These are phyloP conservation scores for Actenoides lindsayi DNA, from an alignment of 2,113 vertebrate genomes.

Conservation along the genomic window DNA sequence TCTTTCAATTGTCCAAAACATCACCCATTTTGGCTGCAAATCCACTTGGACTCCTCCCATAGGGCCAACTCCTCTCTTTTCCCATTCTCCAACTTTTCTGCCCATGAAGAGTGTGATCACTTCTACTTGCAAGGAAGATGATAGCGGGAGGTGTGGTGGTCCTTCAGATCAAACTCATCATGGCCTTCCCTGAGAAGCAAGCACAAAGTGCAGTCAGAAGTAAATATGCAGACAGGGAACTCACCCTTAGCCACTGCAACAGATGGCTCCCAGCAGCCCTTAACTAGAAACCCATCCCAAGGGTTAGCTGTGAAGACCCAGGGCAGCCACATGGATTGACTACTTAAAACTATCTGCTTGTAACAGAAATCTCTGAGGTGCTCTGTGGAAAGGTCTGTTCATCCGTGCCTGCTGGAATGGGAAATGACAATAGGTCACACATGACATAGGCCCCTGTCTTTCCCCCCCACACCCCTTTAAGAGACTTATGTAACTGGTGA, in stretches of 20 bases:
- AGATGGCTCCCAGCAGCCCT: not conserved
- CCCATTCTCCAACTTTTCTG: not conserved
- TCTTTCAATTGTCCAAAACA: conserved; percentile 29
- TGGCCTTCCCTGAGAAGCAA: conserved; percentile 88
- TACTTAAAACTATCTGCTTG: not conserved
- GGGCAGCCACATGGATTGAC: not conserved
- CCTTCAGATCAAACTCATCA: conserved; percentile 89
- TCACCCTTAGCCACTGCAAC: not conserved
- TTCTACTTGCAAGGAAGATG: conserved; percentile 69
- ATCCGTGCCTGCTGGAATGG: not conserved
- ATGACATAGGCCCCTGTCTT: not conserved
- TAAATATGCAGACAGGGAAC: not conserved
- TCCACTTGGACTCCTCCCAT: conserved; percentile 6
- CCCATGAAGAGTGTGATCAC: not conserved
- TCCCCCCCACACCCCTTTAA: not conserved
- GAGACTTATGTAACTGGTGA: not conserved
- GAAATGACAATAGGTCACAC: not conserved
- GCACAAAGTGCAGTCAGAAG: not conserved
- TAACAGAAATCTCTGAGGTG: not conserved
- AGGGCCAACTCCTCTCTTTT: not conserved
- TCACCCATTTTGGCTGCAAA: conserved; percentile 26
- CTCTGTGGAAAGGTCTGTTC: not conserved
- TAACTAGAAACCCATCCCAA: not conserved
- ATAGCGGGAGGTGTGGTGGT: conserved; percentile 86
- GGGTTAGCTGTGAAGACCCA: not conserved